These are phyloP conservation scores for Diploscapter pachys DNA, from an alignment of 1,140 invertebrate species.

Conservation along the genomic window DNA sequence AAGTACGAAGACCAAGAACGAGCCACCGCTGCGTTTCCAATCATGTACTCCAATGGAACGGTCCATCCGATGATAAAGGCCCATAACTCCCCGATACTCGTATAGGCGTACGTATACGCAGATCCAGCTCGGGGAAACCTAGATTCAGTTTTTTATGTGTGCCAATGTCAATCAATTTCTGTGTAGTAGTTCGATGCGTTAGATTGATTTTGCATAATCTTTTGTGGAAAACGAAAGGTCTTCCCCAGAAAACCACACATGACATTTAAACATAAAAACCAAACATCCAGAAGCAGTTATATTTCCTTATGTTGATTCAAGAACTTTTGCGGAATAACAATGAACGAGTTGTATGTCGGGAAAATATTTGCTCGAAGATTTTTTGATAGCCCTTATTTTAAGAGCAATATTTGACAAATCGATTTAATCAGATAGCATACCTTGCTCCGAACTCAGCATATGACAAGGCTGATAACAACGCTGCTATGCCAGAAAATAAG, in stretches of 20 bases:
- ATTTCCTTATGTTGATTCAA: no score
- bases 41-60: slow-evolving; percentile 60
- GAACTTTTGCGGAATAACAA: no score
- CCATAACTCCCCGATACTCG: slow-evolving; percentile 85
- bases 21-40: slow-evolving; percentile 81
- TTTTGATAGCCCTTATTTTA: no score
- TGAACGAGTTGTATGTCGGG: no score
- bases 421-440: slow-evolving; percentile 1
- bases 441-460: slow-evolving; percentile 83
- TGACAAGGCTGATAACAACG: slow-evolving; percentile 75
- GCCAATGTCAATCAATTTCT: neutral
- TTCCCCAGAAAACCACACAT: neutral
- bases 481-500: slow-evolving; percentile 76
- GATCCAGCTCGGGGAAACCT: slow-evolving; percentile 83
- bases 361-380: no score
- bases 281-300: neutral
- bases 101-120: slow-evolving; percentile 70
- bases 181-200: no score
- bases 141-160: neutral
- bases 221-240: no score
- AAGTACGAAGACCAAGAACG: slow-evolving; percentile 88
- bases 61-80: slow-evolving; percentile 88
- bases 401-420: no score
- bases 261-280: neutral
- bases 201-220: no score